Percentiles rank a stretch among this genome's conserved stretches.
Evolutionary conservation across 2,113 vertebrate species (phyloP).

Genomic region (Micronycteris hirsuta): DNA sequence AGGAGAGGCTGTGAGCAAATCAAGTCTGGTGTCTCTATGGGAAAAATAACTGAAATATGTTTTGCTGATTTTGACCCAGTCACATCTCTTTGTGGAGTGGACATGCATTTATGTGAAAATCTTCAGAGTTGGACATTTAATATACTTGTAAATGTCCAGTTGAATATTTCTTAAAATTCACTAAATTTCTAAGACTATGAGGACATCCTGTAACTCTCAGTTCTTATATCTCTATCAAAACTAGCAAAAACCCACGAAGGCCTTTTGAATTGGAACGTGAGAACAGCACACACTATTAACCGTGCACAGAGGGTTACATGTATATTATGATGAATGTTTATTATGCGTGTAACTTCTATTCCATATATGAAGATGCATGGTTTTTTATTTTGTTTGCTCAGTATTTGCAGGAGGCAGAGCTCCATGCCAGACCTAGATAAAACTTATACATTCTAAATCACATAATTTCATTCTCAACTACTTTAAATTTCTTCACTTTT

Average conservation of each 20-base stretch:
- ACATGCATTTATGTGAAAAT: neutral
- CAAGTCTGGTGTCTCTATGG: neutral
- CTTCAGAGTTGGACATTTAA: neutral
- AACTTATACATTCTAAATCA: neutral
- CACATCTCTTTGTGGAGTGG: neutral
- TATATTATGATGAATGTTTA: neutral
- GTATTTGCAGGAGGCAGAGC: neutral
- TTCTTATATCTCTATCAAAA: conserved; percentile 21
- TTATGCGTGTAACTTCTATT: neutral
- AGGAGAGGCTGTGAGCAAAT: neutral
- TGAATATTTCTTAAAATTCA: conserved; percentile 43
- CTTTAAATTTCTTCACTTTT: conserved; percentile 2
- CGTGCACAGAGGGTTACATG: neutral
- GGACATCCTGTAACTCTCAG: neutral
- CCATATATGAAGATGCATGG: neutral
- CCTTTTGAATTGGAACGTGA: neutral
- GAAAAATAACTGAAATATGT: conserved; percentile 18
- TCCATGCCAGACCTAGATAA: neutral
- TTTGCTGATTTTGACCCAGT: conserved; percentile 18
- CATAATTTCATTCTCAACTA: neutral
- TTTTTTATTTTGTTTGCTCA: neutral
- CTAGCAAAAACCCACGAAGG: neutral
- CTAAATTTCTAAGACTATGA: neutral
- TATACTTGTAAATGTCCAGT: neutral
- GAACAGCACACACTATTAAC: neutral